Base-by-base conservation (phyloP, 2,113 vertebrate genomes). In the Anguilla rostrata region DNA sequence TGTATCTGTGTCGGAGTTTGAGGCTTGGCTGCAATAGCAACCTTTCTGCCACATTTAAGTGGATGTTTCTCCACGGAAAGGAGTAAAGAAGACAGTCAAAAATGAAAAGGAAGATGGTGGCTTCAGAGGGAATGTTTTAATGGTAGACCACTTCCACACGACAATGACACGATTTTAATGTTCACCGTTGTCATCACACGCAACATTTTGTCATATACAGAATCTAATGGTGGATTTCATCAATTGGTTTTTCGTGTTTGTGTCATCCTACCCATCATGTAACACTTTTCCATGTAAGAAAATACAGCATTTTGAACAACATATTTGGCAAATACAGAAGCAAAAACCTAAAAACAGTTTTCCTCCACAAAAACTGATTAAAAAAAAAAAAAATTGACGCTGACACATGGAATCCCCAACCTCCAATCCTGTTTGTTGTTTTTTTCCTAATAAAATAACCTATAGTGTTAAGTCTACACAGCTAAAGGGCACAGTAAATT, bases 111-210 rank as follows among this genome's bases (percentile, higher is more conserved):
- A 88, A 78, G 71, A 53, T 8, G 20, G 56, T 82, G 0, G 84
- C 88, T 91, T 95, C 90, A 94, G 94, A 94, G 93, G 94, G 94
- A 96, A 96, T 96, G 95, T 95, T 96, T 96, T 96, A 96, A 96
- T 96, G 95, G 90, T 94, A 92, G 92, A 93, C 93, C 93, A 93
- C 92, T 94, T 95, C 93, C 92, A 95, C 93, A 94, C 91, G 93
- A 95, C 93, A 94, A 93, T 92, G 91, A 95, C 93, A 95, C 92
- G 91, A 89, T 94, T 93, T 90, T 92, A 92, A 93, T 89, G 91
- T 92, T 94, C 89, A 88, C 85, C 90, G 89, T 85, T 88, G 90
- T 93, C 89, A 90, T 90, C 87, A 87, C 90, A 91, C 88, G 90
- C 84, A 88, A 91, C 91, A 84, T 85, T 89, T 92, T 91, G 4